phyloP scores from a whole-genome alignment of 2,888 invertebrate species.

The Tachina grossa region DNA sequence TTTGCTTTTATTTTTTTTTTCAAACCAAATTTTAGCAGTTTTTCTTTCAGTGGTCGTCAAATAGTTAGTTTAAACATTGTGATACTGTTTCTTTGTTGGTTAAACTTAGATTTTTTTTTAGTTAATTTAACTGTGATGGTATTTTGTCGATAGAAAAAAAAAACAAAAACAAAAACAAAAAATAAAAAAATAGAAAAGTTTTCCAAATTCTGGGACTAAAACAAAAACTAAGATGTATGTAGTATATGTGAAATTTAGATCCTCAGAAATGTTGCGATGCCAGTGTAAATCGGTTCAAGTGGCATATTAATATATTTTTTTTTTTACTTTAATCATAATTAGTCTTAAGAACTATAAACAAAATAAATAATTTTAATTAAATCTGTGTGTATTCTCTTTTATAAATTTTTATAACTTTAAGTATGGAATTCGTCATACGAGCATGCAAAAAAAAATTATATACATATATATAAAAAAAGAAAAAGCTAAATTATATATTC shows the following conservation, averaged over 20 bases:
- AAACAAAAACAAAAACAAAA: not conserved
- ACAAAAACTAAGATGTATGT: not conserved
- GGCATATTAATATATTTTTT: slow-evolving; percentile 33
- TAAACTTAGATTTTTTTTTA: slow-evolving; percentile 24
- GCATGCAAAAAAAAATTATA: not conserved
- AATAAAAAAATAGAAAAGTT: not conserved
- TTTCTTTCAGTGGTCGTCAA: slow-evolving; percentile 14
- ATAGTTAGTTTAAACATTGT: slow-evolving; percentile 33
- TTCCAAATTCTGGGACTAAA: slow-evolving; percentile 33
- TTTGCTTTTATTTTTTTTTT: not conserved
- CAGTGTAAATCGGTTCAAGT: slow-evolving; percentile 44
- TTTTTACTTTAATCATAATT: slow-evolving; percentile 25
- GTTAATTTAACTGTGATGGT: slow-evolving; percentile 60
- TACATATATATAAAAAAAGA: not conserved
- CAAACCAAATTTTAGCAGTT: slow-evolving; percentile 2
- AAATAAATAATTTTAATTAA: slow-evolving; percentile 5
- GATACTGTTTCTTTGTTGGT: slow-evolving; percentile 34
- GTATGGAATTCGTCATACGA: slow-evolving; percentile 38
- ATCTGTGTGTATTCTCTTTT: slow-evolving; percentile 34
- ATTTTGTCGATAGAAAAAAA: slow-evolving; percentile 39
- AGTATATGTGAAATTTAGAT: slow-evolving; percentile 3
- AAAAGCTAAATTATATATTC: slow-evolving; percentile 23
- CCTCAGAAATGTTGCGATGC: slow-evolving; percentile 36
- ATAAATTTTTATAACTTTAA: slow-evolving; percentile 51
- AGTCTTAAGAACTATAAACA: not conserved